These are phyloP conservation scores for Piprites chloris DNA, from an alignment of 2,113 vertebrate genomes.

Conservation along the genomic window DNA sequence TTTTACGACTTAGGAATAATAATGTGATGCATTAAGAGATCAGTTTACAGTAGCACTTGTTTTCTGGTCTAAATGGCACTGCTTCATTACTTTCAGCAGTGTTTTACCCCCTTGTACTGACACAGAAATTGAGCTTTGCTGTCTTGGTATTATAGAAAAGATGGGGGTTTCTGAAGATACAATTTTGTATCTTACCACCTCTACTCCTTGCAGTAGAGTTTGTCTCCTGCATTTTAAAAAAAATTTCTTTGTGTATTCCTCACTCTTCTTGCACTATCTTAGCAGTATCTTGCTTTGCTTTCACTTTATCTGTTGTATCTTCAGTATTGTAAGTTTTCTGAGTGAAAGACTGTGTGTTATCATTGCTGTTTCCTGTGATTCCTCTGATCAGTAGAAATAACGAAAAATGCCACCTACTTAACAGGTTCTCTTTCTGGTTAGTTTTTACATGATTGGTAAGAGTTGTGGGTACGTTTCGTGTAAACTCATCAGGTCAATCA, in stretches of 20 bases:
- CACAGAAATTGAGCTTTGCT: neutral
- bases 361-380: neutral
- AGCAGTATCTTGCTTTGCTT: neutral
- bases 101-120: neutral
- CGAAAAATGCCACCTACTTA: neutral
- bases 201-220: neutral
- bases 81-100: neutral
- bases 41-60: neutral
- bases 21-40: neutral
- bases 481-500: neutral
- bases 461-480: neutral
- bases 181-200: neutral
- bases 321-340: neutral
- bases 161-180: neutral
- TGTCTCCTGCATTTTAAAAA: neutral
- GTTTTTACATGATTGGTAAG: neutral
- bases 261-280: neutral
- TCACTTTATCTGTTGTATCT: neutral
- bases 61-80: neutral
- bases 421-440: neutral
- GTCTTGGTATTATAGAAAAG: neutral
- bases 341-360: neutral
- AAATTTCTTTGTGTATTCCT: neutral
- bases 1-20: neutral
- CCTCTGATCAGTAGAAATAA: neutral